phyloP scores from a whole-genome alignment of 2,113 vertebrate species.

The Sebastes fasciatus region DNA sequence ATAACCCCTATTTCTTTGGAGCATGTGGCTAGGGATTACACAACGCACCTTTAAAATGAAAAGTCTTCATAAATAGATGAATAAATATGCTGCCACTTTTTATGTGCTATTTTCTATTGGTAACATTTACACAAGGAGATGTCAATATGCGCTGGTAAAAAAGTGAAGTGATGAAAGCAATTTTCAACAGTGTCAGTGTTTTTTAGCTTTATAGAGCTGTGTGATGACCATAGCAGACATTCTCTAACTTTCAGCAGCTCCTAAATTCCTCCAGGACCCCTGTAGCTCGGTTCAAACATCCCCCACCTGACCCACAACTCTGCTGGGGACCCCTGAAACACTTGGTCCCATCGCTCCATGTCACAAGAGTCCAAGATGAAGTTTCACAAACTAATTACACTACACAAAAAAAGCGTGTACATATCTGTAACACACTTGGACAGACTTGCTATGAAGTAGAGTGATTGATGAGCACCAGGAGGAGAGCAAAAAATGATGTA shows the following conservation, averaged over 20 bases:
- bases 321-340: constrained; percentile 83
- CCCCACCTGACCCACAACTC: constrained; percentile 43
- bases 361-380: constrained; percentile 86
- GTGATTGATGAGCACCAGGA: background rate
- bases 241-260: constrained; percentile 50
- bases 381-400: constrained; percentile 93
- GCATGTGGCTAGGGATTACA: background rate
- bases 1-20: background rate
- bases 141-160: constrained; percentile 11
- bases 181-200: constrained; percentile 2
- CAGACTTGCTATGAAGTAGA: background rate
- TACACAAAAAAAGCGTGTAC: constrained; percentile 94
- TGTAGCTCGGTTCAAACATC: constrained; percentile 34
- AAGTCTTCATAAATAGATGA: background rate
- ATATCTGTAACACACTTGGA: constrained; percentile 82
- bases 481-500: background rate
- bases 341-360: constrained; percentile 84
- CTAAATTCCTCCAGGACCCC: constrained; percentile 37
- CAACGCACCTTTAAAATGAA: background rate
- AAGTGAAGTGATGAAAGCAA: constrained; percentile 17
- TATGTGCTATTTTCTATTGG: background rate
- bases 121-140: constrained; percentile 16
- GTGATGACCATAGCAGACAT: constrained; percentile 49
- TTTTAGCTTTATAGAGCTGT: constrained; percentile 40
- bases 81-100: background rate